Conservation (phyloP, 2,888 invertebrate species). For the Harpagoxenus sublaevis region DNA sequence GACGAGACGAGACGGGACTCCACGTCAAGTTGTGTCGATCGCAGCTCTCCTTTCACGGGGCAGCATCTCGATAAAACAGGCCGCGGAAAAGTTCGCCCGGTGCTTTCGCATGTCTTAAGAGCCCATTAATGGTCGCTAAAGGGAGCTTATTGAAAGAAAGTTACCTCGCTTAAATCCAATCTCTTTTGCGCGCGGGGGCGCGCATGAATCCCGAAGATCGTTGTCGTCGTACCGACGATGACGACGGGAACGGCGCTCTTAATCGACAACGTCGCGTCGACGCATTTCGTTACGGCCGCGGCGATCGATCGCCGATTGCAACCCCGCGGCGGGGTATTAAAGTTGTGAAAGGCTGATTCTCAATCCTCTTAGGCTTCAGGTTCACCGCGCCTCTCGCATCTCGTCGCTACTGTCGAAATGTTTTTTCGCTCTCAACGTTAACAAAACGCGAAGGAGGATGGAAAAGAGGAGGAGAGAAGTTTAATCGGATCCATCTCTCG, state of each 20-base stretch:
- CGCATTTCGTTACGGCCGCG: background rate
- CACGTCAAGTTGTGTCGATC: slow-evolving; percentile 40
- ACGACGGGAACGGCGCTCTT: background rate
- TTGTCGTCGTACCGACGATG: background rate
- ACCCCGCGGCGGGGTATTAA: slow-evolving; percentile 20
- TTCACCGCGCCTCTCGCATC: slow-evolving; percentile 33
- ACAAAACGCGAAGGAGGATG: slow-evolving; percentile 3
- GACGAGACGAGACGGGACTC: background rate
- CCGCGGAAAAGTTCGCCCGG: slow-evolving; percentile 56
- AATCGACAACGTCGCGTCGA: slow-evolving; percentile 9
- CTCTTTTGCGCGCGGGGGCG: slow-evolving; percentile 43
- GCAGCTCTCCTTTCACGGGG: slow-evolving; percentile 54
- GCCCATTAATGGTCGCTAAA: slow-evolving; percentile 68
- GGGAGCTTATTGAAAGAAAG: slow-evolving; percentile 72
- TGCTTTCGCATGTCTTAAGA: slow-evolving; percentile 68
- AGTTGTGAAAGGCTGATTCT: slow-evolving; percentile 30
- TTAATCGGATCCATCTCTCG: slow-evolving; percentile 42
- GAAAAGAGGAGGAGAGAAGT: background rate
- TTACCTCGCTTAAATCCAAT: slow-evolving; percentile 70
- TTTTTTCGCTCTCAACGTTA: slow-evolving; percentile 27
- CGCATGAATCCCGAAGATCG: slow-evolving; percentile 39
- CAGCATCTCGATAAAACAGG: slow-evolving; percentile 65
- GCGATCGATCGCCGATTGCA: slow-evolving; percentile 41
- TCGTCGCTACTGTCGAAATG: slow-evolving; percentile 10
- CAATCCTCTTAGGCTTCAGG: slow-evolving; percentile 47